These are phyloP conservation scores for Chaetorhynchus papuensis DNA, from an alignment of 2,113 vertebrate genomes.

Conservation along the genomic window DNA sequence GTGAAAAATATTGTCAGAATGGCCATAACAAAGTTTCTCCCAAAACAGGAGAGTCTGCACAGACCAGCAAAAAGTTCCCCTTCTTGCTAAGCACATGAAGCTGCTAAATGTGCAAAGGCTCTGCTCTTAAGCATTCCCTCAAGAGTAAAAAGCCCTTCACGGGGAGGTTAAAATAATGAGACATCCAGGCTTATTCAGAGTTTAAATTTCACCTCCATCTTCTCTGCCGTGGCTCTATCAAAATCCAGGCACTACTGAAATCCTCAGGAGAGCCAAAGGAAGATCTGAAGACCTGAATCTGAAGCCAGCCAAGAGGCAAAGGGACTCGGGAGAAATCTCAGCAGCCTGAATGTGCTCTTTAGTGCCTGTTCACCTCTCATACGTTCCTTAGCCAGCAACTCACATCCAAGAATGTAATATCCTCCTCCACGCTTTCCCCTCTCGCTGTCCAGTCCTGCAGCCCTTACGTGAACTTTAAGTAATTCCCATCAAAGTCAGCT, in stretches of 20 bases:
- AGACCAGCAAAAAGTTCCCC: neutral
- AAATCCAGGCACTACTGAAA: conserved; percentile 43
- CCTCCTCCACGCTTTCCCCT: conserved; percentile 32
- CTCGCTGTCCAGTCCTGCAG: conserved; percentile 33
- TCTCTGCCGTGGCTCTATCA: neutral
- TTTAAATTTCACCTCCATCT: conserved; percentile 33
- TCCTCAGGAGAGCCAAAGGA: neutral
- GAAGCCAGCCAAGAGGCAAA: conserved; percentile 65
- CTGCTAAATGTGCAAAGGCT: neutral
- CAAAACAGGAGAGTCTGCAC: neutral
- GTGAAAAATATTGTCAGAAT: neutral
- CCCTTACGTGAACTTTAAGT: conserved; percentile 49
- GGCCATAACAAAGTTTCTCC: neutral
- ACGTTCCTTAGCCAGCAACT: conserved; percentile 44
- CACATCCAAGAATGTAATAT: conserved; percentile 57
- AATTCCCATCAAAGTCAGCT: conserved; percentile 56
- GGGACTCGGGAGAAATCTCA: conserved; percentile 46
- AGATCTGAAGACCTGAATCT: conserved; percentile 54
- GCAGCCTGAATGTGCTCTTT: conserved; percentile 40
- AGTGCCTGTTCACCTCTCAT: conserved; percentile 57
- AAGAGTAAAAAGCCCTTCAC: neutral
- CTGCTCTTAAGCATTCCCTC: neutral
- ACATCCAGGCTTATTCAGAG: conserved; percentile 4
- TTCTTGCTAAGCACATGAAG: neutral
- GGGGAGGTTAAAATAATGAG: conserved; percentile 44